Evolutionary conservation across 35 echinoderm and acorn worm genomes (phyloP), one percentile per base, ranked within the genome.

Genomic region (Lytechinus pictus): DNA sequence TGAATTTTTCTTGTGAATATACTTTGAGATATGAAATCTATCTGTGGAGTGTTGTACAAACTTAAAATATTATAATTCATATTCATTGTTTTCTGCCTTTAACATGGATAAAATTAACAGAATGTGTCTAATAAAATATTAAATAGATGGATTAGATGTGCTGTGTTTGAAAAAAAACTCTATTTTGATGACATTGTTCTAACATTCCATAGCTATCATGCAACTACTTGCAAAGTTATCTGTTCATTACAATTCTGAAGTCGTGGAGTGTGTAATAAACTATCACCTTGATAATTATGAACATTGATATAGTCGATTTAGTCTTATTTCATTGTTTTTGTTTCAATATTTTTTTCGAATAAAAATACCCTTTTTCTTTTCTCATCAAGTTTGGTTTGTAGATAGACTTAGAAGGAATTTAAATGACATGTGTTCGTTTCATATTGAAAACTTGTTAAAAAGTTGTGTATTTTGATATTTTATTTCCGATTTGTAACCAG

Each of bases 221-320:
- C 66, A 79, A 79, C 66, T 79, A 79, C n/a, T 79, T 79, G 16
- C 66, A 79, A 79, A 24, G 16, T 79, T 79, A 79, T 79, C 19
- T 8, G 19, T 79, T 79, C 16, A 79, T 79, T 24, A 6, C n/a
- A 24, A 79, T 79, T 79, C 19, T 79, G 19, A 6, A 79, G 19
- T 79, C 21, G 66, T 79, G 19, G 2, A 71, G 21, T 79, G 19
- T 79, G 66, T 79, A n/a, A 79, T 79, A 79, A 79, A 79, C 19
- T 79, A 79, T 79, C 66, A 79, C 66, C 66, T 79, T 79, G 66
- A 79, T n/a, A 79, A 79, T 24, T 19, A 79, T 79, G n/a, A 79
- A 79, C 6, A 16, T 21, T 71, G 5, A 71, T 24, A 7, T 4
- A n/a, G 19, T 79, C 21, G 66, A 24, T 27, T 19, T 79, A 24